Evolutionary conservation across 2,888 invertebrate genomes (phyloP).

Genomic region (Protophormia terraenovae): DNA sequence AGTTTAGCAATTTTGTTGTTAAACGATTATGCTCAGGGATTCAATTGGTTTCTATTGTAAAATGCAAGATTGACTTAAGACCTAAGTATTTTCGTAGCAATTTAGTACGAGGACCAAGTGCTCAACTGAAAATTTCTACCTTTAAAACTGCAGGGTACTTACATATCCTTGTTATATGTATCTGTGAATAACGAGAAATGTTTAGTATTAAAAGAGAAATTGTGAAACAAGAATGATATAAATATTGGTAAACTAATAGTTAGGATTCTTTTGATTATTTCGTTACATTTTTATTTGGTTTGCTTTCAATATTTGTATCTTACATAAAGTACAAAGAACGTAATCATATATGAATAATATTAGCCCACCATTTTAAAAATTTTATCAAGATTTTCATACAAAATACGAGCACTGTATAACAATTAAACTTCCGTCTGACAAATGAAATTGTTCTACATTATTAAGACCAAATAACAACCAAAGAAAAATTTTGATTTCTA

Average conservation of each 20-base stretch:
- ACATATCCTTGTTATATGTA: no score
- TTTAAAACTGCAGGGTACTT: no score
- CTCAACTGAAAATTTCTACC: no score
- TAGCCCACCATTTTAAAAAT: background rate
- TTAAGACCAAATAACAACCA: no score
- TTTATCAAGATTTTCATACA: background rate
- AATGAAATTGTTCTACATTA: no score
- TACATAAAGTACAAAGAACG: background rate
- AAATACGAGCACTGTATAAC: background rate
- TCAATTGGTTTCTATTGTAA: no score
- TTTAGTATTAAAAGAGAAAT: constrained; percentile 19
- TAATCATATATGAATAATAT: constrained; percentile 11
- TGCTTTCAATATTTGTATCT: background rate
- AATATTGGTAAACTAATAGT: constrained; percentile 25
- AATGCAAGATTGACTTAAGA: no score
- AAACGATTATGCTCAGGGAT: no score
- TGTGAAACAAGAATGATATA: constrained; percentile 1
- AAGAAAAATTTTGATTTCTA: no score
- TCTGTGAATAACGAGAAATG: constrained; percentile 14
- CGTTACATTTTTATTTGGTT: constrained; percentile 6
- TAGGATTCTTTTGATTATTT: constrained; percentile 37
- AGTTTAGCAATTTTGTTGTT: no score
- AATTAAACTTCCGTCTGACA: background rate
- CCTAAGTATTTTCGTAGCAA: no score
- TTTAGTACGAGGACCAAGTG: no score